Base-by-base conservation (phyloP, 2,888 invertebrate species). In the Cheilosia impressa region DNA sequence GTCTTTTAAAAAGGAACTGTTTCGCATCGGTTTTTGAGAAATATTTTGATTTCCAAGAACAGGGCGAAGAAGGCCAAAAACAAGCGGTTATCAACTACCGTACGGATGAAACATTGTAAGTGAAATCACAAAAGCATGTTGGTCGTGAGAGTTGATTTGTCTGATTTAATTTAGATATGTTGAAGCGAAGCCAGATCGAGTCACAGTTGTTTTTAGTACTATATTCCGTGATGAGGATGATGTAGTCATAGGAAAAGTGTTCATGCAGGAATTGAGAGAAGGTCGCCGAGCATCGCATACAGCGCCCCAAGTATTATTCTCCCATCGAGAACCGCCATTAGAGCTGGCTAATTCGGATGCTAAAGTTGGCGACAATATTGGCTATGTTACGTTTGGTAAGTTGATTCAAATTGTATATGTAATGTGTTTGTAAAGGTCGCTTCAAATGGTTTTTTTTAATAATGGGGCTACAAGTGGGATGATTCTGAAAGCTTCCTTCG, bases 21-120 rank as follows among this genome's bases (percentile, higher is more conserved):
- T 99, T 99, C 93, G 99, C 99, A 57, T 98, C 99, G 17, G 99
- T 99, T 82, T 99, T 99, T 93, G 99, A 99, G 93, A 99, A 99
- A 91, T 99, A 99, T 94, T 99, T 99, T 93, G 96, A 98, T 92
- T 97, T 97, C 93, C 99, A 99, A 90, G 98, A 98, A 92, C 95
- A 96, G 89, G 98, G 98, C 1, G 96, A 97, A 90, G 96, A 97
- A 89, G 96, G 96, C 34, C 97, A 98, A 90, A 97, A 98, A 93
- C 94, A 98, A 89, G 99, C 99, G 78, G 98, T 99, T 88, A 99
- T 99, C 92, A 97, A 99, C 93, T 99, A 99, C 93, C 95, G 99
- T 90, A 98, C 98, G 92, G 98, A 99, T 94, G 99, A 99, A 93
- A 99, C 99, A 69, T 95, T 99, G 98, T 99, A 93, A 95, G 95